Base-by-base conservation (phyloP, 2,797 vertebrate genomes). In the Pantherophis vulpinus region DNA sequence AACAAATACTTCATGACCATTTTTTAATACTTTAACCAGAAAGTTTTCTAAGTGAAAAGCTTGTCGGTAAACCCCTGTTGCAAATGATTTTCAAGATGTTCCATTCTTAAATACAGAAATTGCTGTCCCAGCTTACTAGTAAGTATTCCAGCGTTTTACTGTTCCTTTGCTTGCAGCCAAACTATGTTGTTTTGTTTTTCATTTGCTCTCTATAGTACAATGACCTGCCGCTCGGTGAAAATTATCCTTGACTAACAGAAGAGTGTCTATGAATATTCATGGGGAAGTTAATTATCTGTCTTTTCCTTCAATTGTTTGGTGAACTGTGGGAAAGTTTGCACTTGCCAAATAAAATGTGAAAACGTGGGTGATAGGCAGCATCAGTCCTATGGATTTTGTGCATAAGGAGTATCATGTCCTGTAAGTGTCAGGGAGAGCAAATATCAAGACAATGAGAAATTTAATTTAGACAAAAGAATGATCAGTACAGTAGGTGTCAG, bases 171-270 rank as follows among this genome's bases (percentile, higher is more conserved):
- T 95, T 95, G 91, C 89, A 88, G 79, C 56, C 89, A 79, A 20
- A 51, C 56, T 92, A 95, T 92, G 25, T 42, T 0, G 0, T 91
- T 96, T 96, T 88, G 20, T 37, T 88, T 95, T 95, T n/a, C 63
- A 23, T 93, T 91, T 96, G 94, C 90, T 97, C 94, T 87, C 93
- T 86, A 93, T 25, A 91, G 51, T 92, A 88, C 51, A 91, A 86
- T 89, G 23, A 96, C 93, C 91, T 92, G 83, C 70, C 89, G 14
- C 90, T 94, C 90, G 29, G 90, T 94, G 54, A 92, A 93, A 96
- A 95, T 91, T 92, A 29, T 95, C 51, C 89, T 87, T 95, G 70
- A 94, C 95, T 94, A 96, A 93, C 56, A 91, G 90, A 94, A 70
- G 0, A 18, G 89, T 91, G 23, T 0, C 0, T 14, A 94, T 96